Evolutionary conservation across 1,140 invertebrate genomes (phyloP).

Genomic region (Yoshiicerus persimilis): DNA sequence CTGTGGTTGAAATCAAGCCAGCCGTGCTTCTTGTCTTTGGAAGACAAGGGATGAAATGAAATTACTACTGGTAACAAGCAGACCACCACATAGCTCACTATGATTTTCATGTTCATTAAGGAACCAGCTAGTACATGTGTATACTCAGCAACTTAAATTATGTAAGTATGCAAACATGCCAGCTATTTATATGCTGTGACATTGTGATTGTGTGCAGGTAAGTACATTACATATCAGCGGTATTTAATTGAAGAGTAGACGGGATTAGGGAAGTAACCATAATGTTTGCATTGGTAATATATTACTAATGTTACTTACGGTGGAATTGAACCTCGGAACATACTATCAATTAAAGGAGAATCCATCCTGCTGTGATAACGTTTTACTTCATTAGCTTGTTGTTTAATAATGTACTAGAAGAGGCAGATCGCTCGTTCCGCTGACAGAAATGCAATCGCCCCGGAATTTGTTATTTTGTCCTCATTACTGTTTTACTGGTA

Average conservation of each 20-base stretch:
- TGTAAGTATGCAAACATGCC: too few relatives aligned
- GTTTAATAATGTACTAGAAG: background rate
- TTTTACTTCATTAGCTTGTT: background rate
- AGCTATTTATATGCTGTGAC: too few relatives aligned
- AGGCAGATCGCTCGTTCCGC: background rate
- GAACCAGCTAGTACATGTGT: background rate
- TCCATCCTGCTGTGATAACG: background rate
- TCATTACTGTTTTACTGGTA: background rate
- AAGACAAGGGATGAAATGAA: conserved; percentile 16
- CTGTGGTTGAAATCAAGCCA: conserved; percentile 13
- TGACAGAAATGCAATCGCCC: background rate
- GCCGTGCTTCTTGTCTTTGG: conserved; percentile 17
- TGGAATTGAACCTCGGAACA: background rate
- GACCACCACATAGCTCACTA: background rate
- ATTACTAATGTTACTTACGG: background rate
- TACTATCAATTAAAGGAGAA: background rate
- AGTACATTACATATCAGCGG: background rate
- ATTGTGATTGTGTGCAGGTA: too few relatives aligned
- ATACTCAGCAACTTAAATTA: too few relatives aligned
- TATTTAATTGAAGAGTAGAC: background rate
- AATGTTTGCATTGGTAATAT: background rate
- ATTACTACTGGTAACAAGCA: conserved; percentile 1
- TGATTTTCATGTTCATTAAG: conserved; percentile 5
- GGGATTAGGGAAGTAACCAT: background rate
- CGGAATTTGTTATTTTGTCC: background rate